These are phyloP conservation scores for Ivindomyrus marchei DNA, from an alignment of 2,113 vertebrate genomes.

Conservation along the genomic window DNA sequence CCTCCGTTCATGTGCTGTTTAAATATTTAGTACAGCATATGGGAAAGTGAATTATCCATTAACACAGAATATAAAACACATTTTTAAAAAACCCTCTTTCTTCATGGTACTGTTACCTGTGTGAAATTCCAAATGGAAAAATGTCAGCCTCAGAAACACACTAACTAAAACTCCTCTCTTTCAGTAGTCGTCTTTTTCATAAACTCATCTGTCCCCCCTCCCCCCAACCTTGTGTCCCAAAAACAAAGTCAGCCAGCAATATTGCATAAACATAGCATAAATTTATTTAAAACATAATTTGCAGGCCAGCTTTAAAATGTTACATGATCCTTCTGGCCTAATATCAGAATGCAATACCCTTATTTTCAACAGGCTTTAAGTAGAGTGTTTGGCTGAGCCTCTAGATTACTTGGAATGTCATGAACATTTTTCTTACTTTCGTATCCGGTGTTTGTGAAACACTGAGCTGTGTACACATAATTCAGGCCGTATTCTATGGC, in stretches of 20 bases:
- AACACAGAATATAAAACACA: not conserved
- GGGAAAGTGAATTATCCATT: not conserved
- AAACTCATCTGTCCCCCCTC: not conserved
- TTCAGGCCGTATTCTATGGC: not conserved
- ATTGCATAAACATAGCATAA: not conserved
- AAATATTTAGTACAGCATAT: not conserved
- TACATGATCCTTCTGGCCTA: not conserved
- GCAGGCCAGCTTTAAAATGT: not conserved
- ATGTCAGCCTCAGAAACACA: not conserved
- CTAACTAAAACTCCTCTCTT: not conserved
- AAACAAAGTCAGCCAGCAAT: not conserved
- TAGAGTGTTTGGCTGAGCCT: not conserved
- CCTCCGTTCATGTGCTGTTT: not conserved
- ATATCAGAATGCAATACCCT: not conserved
- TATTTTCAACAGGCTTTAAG: not conserved
- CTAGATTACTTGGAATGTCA: not conserved
- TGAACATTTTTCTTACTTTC: not conserved
- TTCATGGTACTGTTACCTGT: not conserved
- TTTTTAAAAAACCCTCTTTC: not conserved
- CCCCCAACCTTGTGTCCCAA: not conserved
- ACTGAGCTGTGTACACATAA: not conserved
- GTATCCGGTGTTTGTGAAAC: not conserved
- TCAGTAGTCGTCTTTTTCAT: not conserved
- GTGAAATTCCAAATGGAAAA: not conserved
- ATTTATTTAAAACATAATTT: not conserved